phyloP scores from a whole-genome alignment of 2,797 vertebrate genomes.

The Austrolebias charrua region DNA sequence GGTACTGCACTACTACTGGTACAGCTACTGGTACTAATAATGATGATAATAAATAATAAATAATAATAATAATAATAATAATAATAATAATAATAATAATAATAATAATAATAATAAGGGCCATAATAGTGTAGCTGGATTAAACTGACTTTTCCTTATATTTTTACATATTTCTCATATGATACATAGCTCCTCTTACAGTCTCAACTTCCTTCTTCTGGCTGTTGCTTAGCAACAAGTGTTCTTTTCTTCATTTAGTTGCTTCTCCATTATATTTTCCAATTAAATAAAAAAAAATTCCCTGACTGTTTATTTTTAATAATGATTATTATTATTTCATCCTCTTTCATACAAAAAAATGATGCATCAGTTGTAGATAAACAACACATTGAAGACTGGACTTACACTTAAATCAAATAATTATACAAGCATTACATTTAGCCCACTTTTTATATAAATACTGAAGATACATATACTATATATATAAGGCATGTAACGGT shows the following conservation, averaged over 20 bases:
- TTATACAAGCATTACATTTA: neutral
- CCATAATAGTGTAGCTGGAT: neutral
- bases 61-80: too few relatives aligned
- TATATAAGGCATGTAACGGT: too few relatives aligned
- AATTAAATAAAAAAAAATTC: neutral
- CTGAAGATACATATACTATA: too few relatives aligned
- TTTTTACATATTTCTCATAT: conserved; percentile 1
- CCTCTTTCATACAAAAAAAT: neutral
- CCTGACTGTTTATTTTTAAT: neutral
- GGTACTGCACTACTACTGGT: too few relatives aligned
- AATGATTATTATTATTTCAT: neutral
- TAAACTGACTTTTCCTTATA: neutral
- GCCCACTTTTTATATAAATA: neutral
- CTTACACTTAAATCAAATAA: neutral
- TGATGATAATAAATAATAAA: too few relatives aligned
- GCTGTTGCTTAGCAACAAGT: conserved; percentile 20
- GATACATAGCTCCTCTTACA: conserved; percentile 11
- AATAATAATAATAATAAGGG: too few relatives aligned
- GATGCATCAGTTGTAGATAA: neutral
- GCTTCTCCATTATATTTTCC: neutral
- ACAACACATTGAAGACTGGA: too few relatives aligned
- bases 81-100: too few relatives aligned
- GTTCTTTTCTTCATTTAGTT: neutral
- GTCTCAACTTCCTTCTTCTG: conserved; percentile 1
- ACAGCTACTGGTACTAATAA: too few relatives aligned